Conservation (phyloP, 1,140 invertebrate genomes). For the Zaprionus africanus region DNA sequence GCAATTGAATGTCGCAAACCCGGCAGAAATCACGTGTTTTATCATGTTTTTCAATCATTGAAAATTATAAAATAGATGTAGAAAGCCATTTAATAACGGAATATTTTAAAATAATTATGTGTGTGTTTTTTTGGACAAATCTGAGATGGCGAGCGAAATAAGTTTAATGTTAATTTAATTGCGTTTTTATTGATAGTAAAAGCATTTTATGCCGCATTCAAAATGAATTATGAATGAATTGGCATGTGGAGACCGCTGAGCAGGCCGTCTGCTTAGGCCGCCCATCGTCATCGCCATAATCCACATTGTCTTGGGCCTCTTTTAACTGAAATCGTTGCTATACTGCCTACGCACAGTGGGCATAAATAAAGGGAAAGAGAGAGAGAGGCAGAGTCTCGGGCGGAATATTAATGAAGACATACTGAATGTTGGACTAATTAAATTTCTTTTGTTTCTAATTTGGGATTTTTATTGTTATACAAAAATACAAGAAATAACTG, state of each 20-base stretch:
- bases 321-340: conserved; percentile 16
- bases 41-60: not conserved
- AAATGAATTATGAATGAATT: conserved; percentile 83
- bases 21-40: not conserved
- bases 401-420: not conserved
- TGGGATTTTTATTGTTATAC: not conserved
- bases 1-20: not conserved
- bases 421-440: not conserved
- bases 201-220: conserved; percentile 70
- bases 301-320: conserved; percentile 29
- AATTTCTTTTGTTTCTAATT: conserved; percentile 5
- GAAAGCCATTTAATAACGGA: conserved; percentile 23
- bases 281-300: conserved; percentile 14
- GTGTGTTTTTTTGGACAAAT: conserved; percentile 27
- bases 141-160: conserved; percentile 48
- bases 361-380: not conserved
- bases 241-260: conserved; percentile 24
- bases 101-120: conserved; percentile 67
- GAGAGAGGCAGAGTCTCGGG: not conserved
- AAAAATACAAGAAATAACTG: not conserved
- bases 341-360: conserved; percentile 13
- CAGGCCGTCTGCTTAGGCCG: not conserved
- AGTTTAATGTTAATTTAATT: conserved; percentile 83
- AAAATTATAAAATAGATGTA: not conserved
- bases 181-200: conserved; percentile 83